Evolutionary conservation across 2,797 vertebrate genomes (phyloP).

Genomic region (Menidia menidia): DNA sequence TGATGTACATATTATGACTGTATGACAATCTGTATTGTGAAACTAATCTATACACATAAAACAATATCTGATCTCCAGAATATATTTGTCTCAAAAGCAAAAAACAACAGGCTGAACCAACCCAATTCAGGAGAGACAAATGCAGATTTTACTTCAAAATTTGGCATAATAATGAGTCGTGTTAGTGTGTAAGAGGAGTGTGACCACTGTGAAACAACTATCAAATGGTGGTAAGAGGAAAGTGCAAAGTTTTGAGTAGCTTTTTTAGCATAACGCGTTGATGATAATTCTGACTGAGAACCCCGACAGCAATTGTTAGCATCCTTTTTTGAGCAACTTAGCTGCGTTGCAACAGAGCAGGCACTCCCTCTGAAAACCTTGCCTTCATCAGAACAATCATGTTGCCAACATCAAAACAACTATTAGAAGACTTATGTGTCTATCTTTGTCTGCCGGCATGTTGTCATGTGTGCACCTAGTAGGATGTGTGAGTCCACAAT

Average conservation of each 20-base stretch:
- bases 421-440: constrained; percentile 58
- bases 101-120: no score
- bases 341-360: constrained; percentile 19
- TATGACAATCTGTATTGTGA: background rate
- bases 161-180: no score
- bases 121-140: background rate
- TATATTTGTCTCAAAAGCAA: no score
- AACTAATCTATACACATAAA: background rate
- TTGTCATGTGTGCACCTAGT: constrained; percentile 29
- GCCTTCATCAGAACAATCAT: constrained; percentile 56
- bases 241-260: background rate
- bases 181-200: background rate
- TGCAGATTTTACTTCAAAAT: no score
- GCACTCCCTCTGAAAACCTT: constrained; percentile 38
- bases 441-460: constrained; percentile 26
- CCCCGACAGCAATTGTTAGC: background rate
- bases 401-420: constrained; percentile 68
- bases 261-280: background rate
- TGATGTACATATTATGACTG: background rate
- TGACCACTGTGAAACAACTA: background rate
- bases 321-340: constrained; percentile 7
- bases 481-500: constrained; percentile 13
- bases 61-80: background rate
- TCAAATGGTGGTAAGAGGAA: background rate
- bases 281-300: background rate